Conservation (phyloP, 2,888 invertebrate species). For the Cacoxenus indagator region DNA sequence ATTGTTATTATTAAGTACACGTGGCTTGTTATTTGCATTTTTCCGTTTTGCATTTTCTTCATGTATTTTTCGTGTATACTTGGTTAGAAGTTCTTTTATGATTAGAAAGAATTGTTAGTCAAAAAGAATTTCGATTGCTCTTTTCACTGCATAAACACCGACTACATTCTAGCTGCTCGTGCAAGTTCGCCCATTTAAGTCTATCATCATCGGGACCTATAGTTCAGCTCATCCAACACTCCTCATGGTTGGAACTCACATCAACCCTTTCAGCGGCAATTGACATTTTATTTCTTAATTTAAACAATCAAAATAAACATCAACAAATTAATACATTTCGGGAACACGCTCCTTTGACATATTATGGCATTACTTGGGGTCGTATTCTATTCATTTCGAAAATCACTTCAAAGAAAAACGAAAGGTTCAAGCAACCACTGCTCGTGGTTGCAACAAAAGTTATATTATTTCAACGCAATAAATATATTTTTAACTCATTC, state of each 20-base stretch:
- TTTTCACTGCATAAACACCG: not conserved
- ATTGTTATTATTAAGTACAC: slow-evolving; percentile 15
- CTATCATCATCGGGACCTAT: slow-evolving; percentile 24
- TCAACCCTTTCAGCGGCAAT: too few relatives aligned
- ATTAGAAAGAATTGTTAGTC: slow-evolving; percentile 1
- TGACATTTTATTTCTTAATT: too few relatives aligned
- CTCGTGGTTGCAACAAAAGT: not conserved
- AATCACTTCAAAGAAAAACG: too few relatives aligned
- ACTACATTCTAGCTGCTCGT: not conserved
- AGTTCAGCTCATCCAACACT: not conserved
- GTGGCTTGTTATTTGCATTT: slow-evolving; percentile 23
- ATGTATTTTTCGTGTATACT: not conserved
- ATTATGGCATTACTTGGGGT: too few relatives aligned
- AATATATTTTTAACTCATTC: slow-evolving; percentile 3
- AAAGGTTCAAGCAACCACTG: too few relatives aligned
- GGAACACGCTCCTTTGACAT: too few relatives aligned
- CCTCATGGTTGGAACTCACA: too few relatives aligned
- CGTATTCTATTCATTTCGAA: too few relatives aligned
- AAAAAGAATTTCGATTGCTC: not conserved
- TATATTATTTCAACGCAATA: slow-evolving; percentile 19
- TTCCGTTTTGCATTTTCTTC: slow-evolving; percentile 10
- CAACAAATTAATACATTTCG: too few relatives aligned
- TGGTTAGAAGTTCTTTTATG: not conserved
- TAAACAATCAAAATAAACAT: too few relatives aligned
- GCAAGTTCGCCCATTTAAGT: slow-evolving; percentile 25